These are phyloP conservation scores for Cirrhinus molitorella DNA, from an alignment of 2,797 vertebrate species.

Conservation along the genomic window DNA sequence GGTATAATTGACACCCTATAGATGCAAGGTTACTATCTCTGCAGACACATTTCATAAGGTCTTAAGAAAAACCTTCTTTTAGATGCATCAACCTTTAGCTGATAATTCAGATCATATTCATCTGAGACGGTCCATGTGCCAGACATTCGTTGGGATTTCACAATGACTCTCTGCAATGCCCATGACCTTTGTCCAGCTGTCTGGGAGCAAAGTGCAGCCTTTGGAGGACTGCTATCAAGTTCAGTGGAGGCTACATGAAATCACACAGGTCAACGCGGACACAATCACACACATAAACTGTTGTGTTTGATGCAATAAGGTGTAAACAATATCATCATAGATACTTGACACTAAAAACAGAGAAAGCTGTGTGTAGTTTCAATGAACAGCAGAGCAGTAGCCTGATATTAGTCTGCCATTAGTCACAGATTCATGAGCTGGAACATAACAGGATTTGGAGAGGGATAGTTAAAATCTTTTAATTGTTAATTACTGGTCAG, in stretches of 20 bases:
- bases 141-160: slow-evolving; percentile 53
- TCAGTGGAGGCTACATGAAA: slow-evolving; percentile 68
- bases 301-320: not conserved
- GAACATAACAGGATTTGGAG: slow-evolving; percentile 18
- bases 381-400: not conserved
- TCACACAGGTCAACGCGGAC: slow-evolving; percentile 43
- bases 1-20: not conserved
- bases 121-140: slow-evolving; percentile 22
- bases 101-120: not conserved
- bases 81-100: slow-evolving; percentile 2
- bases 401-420: not conserved
- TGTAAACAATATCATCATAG: not conserved
- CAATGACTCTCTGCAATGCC: slow-evolving; percentile 68
- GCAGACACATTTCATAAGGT: not conserved
- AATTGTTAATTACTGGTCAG: slow-evolving; percentile 71
- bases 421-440: not conserved
- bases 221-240: slow-evolving; percentile 76
- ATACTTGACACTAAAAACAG: not conserved
- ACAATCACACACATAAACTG: slow-evolving; percentile 40
- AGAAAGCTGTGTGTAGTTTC: not conserved
- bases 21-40: not conserved
- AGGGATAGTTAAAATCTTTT: slow-evolving; percentile 65
- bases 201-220: slow-evolving; percentile 75
- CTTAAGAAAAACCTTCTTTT: not conserved
- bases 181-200: slow-evolving; percentile 76